These are phyloP conservation scores for Drosophila recens DNA, from an alignment of 2,888 invertebrate genomes.

Conservation along the genomic window DNA sequence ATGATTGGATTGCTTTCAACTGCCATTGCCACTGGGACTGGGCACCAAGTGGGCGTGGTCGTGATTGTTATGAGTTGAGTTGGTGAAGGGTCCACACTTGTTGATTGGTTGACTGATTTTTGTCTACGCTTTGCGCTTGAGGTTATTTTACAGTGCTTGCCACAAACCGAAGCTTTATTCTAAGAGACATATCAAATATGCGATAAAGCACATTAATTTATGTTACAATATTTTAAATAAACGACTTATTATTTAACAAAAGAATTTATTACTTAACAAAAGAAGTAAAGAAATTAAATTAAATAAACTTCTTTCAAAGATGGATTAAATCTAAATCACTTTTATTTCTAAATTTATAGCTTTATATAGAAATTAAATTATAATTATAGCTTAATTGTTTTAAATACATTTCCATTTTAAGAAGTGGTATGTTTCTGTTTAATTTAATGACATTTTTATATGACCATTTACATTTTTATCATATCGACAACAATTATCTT, in stretches of 20 bases:
- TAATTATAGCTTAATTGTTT: too few relatives aligned
- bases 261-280: background rate
- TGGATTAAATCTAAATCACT: background rate
- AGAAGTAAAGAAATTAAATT: too few relatives aligned
- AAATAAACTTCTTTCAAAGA: background rate
- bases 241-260: background rate
- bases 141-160: background rate
- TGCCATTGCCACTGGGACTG: conserved; percentile 42
- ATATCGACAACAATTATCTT: background rate
- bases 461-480: background rate
- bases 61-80: conserved; percentile 21
- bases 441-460: too few relatives aligned
- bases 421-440: too few relatives aligned
- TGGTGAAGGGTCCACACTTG: conserved; percentile 52
- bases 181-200: background rate
- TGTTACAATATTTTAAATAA: too few relatives aligned
- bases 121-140: conserved; percentile 32
- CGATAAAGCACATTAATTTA: background rate
- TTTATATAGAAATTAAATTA: too few relatives aligned
- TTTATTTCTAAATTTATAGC: too few relatives aligned
- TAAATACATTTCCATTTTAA: too few relatives aligned
- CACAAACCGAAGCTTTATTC: background rate
- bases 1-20: conserved; percentile 45
- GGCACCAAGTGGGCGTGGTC: conserved; percentile 33
- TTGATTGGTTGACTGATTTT: conserved; percentile 52